Evolutionary conservation across 2,113 vertebrate species (phyloP), one percentile per base, ranked within the genome.

Genomic region (Dasyurus viverrinus): DNA sequence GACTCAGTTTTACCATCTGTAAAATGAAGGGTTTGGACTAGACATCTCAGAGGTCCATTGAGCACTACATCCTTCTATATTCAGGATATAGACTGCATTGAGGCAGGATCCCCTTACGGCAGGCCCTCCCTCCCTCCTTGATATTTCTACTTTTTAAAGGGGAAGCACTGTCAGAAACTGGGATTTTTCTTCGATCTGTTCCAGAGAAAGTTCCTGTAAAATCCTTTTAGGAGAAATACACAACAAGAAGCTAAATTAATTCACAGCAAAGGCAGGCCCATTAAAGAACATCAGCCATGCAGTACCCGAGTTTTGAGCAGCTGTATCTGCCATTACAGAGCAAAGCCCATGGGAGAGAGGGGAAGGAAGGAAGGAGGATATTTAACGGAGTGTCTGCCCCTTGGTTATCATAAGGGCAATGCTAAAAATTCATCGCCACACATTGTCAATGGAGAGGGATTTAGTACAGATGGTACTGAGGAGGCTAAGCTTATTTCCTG

Each of bases 1-100:
- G 6, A 54, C 90, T 95, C 53, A 84, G 19, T 94, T 93, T 94
- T 91, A 91, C 89, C 6, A 84, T 90, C 53, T 94, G 89, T 11
- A 91, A 76, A 93, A 53, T 94, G 54, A 84, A 22, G 53, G 68
- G 19, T 42, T 84, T 84, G 68, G 6, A 84, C 0, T 19, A n/a
- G 30, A n/a, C 60, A n/a, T 84, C 16, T 84, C 68, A 2, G 19
- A 84, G 68, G n/a, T 84, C n/a, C 19, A 8, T 42, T 8, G n/a
- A 42, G 36, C 16, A 16, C 36, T n/a, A 76, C 14, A n/a, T 84
- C n/a, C 68, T 84, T 42, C n/a, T 42, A 23, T 42, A 7, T 84
- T 84, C 16, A 84, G 36, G 16, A 76, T 22, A 7, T 42, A 76
- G 68, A 76, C 6, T 76, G 68, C 14, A 22, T 22, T 76, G n/a